Base-by-base conservation (phyloP, 2,113 vertebrate species). In the Aegithalos caudatus region DNA sequence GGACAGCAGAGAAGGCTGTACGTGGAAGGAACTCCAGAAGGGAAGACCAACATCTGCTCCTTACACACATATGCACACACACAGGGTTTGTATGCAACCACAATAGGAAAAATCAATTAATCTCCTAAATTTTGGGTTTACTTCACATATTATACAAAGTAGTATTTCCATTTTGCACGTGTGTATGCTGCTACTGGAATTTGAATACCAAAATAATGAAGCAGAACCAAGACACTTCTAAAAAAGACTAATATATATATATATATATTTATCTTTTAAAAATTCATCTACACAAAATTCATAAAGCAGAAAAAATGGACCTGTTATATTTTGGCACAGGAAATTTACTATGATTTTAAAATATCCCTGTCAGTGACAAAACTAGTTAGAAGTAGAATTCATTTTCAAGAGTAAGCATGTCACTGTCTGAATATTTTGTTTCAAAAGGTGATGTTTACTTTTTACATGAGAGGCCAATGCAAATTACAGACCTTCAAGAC, bases 41-140 rank as follows among this genome's bases (percentile, higher is more conserved):
- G 12, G 17, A 66, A 47, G 10, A 47, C 27, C 51, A 56, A 13
- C 10, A 50, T 35, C 57, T 3, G 2, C 12, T 28, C 31, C 35
- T 23, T 47, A 42, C 10, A n/a, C 10, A 40, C 3, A 9, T 4
- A 12, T 0, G 2, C 3, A 7, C 4, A 6, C 17, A 28, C 0
- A 1, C 6, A 38, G 4, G 14, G 11, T 15, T 58, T 17, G 17
- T 4, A 2, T 22, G 16, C 35, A 47, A 18, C 7, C 5, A 48
- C 38, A 88, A 61, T 0, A 3, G 18, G 10, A 80, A 72, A 84
- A 93, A 1, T n/a, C 20, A 40, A 4, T 3, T 66, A 5, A 31
- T 40, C 12, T 14, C 35, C 38, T 45, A 25, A 3, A 4, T 13
- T 70, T 73, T 72, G n/a, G 6, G 54, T n/a, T 50, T 73, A n/a